phyloP scores from a whole-genome alignment of 2,888 invertebrate genomes.

The Macropis europaea region DNA sequence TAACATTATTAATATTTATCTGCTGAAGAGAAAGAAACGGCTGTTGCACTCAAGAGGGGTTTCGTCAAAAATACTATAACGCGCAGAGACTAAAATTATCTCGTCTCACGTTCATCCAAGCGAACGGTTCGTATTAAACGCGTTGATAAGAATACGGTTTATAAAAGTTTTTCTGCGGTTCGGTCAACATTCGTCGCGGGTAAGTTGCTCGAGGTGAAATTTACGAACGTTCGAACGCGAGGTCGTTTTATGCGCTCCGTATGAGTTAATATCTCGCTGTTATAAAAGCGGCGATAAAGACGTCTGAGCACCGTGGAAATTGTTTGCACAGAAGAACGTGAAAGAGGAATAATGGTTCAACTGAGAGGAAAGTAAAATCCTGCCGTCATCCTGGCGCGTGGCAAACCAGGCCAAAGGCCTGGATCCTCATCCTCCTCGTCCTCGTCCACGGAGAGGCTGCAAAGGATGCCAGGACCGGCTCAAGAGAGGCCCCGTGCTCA shows the following conservation, averaged over 20 bases:
- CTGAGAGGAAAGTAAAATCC: conserved; percentile 52
- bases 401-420: conserved; percentile 73
- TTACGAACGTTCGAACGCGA: background rate
- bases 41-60: too few relatives aligned
- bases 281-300: conserved; percentile 32
- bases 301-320: conserved; percentile 36
- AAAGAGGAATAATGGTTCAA: conserved; percentile 51
- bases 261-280: conserved; percentile 15
- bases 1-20: too few relatives aligned
- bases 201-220: background rate
- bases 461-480: conserved; percentile 77
- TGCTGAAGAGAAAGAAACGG: too few relatives aligned
- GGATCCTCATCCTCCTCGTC: conserved; percentile 75
- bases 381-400: conserved; percentile 73
- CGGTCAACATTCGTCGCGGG: too few relatives aligned
- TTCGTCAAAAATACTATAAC: too few relatives aligned
- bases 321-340: conserved; percentile 45
- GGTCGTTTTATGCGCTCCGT: background rate
- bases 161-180: too few relatives aligned
- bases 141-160: too few relatives aligned
- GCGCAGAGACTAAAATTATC: too few relatives aligned
- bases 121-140: too few relatives aligned
- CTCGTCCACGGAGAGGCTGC: conserved; percentile 70
- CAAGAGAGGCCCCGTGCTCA: conserved; percentile 77
- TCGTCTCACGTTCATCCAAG: too few relatives aligned